Percentiles rank a stretch among this genome's conserved stretches.
These are phyloP conservation scores for Spodoptera litura DNA, from an alignment of 1,140 invertebrate species.

Conservation along the genomic window DNA sequence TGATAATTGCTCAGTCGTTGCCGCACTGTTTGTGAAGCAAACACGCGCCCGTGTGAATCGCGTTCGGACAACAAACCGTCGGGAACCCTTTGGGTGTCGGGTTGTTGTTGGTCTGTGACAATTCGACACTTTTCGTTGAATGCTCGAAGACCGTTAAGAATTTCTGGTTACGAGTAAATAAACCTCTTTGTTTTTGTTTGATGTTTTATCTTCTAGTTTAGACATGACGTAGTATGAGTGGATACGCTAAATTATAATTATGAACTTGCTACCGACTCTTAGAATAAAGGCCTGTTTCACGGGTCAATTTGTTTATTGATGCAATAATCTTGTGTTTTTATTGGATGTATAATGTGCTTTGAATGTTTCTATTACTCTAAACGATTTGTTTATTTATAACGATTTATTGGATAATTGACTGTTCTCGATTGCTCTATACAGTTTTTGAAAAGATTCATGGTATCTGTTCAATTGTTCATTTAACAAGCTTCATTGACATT, in stretches of 20 bases:
- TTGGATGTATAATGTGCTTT: background rate
- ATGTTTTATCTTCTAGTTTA: slow-evolving; percentile 22
- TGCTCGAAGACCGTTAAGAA: slow-evolving; percentile 42
- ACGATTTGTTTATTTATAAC: background rate
- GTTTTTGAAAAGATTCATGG: too few relatives aligned
- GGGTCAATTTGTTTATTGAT: slow-evolving; percentile 23
- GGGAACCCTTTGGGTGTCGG: slow-evolving; percentile 70
- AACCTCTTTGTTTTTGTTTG: slow-evolving; percentile 39
- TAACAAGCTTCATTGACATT: too few relatives aligned
- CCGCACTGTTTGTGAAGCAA: slow-evolving; percentile 58
- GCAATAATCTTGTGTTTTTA: background rate
- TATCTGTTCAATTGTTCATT: too few relatives aligned
- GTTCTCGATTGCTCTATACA: too few relatives aligned
- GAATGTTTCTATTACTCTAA: background rate
- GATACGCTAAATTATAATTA: slow-evolving; percentile 1
- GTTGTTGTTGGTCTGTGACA: slow-evolving; percentile 68
- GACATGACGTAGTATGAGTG: slow-evolving; percentile 8
- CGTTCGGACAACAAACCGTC: slow-evolving; percentile 71
- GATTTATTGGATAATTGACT: background rate
- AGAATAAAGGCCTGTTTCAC: slow-evolving; percentile 11
- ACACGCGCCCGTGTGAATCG: slow-evolving; percentile 59
- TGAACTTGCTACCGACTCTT: slow-evolving; percentile 9
- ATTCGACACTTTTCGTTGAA: slow-evolving; percentile 69
- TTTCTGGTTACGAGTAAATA: slow-evolving; percentile 46
- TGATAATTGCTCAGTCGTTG: slow-evolving; percentile 77